These are phyloP conservation scores for Antechinus flavipes DNA, from an alignment of 2,113 vertebrate genomes.

Conservation along the genomic window DNA sequence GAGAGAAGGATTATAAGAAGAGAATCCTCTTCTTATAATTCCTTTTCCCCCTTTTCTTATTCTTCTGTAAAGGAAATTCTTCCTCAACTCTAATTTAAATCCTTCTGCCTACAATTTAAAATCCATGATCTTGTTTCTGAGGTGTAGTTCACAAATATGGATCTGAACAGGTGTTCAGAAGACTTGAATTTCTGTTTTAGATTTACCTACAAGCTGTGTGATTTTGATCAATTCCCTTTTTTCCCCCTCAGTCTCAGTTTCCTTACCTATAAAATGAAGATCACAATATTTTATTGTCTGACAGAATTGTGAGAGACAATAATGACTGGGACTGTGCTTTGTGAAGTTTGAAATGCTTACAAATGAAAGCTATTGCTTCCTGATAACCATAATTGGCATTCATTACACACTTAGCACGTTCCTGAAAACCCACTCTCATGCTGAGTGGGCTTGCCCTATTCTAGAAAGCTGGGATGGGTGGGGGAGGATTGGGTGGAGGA, in stretches of 20 bases:
- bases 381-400: constrained; percentile 49
- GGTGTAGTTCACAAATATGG: background rate
- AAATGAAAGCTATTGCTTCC: constrained; percentile 12
- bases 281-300: background rate
- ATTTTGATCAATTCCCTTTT: background rate
- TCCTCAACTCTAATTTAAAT: background rate
- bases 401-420: constrained; percentile 24
- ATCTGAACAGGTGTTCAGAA: background rate
- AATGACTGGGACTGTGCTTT: background rate
- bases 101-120: constrained; percentile 3
- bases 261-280: background rate
- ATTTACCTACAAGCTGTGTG: background rate
- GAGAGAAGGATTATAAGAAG: background rate
- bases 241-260: background rate
- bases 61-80: background rate
- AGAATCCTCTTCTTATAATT: background rate
- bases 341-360: background rate
- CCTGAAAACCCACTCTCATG: constrained; percentile 49
- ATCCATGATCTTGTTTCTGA: background rate
- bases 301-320: background rate
- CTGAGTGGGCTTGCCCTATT: background rate
- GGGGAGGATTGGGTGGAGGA: background rate
- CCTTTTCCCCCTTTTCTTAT: background rate
- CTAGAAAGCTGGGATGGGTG: constrained; percentile 13
- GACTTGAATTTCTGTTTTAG: background rate